Percentiles rank a stretch among this genome's conserved stretches.
phyloP scores from a whole-genome alignment of 2,888 invertebrate genomes.

The Conomelus anceps region DNA sequence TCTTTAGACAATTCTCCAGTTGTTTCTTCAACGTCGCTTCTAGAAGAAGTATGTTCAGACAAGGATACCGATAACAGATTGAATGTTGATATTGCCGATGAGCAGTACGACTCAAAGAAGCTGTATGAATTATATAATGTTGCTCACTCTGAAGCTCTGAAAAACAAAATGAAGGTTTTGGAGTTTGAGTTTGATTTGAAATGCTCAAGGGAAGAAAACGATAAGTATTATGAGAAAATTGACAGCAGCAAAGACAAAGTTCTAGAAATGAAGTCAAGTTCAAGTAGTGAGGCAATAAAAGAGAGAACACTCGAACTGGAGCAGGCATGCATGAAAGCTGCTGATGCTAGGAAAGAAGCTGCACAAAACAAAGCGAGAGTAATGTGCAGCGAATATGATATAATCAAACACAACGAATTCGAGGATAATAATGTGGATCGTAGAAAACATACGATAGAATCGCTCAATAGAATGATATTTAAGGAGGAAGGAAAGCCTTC shows the following conservation, averaged over 20 bases:
- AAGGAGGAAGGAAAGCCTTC: neutral
- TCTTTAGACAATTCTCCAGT: neutral
- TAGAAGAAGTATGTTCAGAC: neutral
- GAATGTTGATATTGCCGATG: neutral
- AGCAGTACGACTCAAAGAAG: neutral
- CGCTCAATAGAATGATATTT: neutral
- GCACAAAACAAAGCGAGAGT: slow-evolving; percentile 17
- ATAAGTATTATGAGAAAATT: neutral
- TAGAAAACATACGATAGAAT: neutral
- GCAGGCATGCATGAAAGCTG: slow-evolving; percentile 9
- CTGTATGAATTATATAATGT: neutral
- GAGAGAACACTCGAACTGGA: slow-evolving; percentile 11
- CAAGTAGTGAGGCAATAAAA: neutral
- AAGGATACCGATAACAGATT: neutral
- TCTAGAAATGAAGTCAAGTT: neutral
- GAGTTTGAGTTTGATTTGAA: slow-evolving; percentile 4
- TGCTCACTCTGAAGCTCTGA: neutral
- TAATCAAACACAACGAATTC: slow-evolving; percentile 14
- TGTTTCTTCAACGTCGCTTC: neutral
- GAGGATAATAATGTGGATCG: neutral
- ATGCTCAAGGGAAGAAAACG: neutral
- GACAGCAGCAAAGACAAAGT: neutral
- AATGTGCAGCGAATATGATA: slow-evolving; percentile 20
- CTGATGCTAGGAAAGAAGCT: slow-evolving; percentile 19
- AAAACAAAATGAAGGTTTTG: slow-evolving; percentile 3